These are phyloP conservation scores for Schizopygopsis pylzovi DNA, from an alignment of 2,797 vertebrate genomes.

Conservation along the genomic window DNA sequence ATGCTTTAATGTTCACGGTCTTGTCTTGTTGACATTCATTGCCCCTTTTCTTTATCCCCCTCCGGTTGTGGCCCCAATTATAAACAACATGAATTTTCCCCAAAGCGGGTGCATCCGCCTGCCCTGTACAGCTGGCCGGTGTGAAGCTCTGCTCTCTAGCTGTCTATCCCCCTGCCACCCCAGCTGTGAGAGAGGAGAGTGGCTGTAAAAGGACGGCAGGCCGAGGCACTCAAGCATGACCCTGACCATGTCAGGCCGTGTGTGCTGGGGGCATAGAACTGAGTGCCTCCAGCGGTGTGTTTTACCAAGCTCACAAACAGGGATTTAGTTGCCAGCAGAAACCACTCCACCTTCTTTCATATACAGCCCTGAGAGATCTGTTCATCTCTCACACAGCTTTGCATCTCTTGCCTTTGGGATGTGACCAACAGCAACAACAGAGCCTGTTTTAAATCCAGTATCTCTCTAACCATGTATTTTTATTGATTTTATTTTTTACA, in stretches of 20 bases:
- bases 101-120: conserved; percentile 57
- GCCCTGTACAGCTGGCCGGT: conserved; percentile 56
- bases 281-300: conserved; percentile 80
- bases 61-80: conserved; percentile 60
- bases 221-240: conserved; percentile 79
- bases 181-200: conserved; percentile 73
- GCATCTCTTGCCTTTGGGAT: conserved; percentile 49
- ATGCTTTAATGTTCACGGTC: conserved; percentile 58
- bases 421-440: neutral
- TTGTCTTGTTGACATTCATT: conserved; percentile 60
- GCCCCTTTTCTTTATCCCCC: conserved; percentile 45
- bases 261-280: conserved; percentile 79
- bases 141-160: conserved; percentile 69
- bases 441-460: conserved; percentile 18
- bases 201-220: conserved; percentile 76
- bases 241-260: conserved; percentile 82
- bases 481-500: neutral
- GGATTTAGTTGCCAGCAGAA: conserved; percentile 67
- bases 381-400: conserved; percentile 53
- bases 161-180: conserved; percentile 81
- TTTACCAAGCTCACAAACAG: conserved; percentile 64
- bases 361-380: conserved; percentile 53
- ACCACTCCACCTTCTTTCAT: conserved; percentile 55
- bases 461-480: neutral
- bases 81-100: conserved; percentile 61